Conservation (phyloP, 30 jellyfish, hydroid and myxozoan genomes). For the Nemopilema nomurai region DNA sequence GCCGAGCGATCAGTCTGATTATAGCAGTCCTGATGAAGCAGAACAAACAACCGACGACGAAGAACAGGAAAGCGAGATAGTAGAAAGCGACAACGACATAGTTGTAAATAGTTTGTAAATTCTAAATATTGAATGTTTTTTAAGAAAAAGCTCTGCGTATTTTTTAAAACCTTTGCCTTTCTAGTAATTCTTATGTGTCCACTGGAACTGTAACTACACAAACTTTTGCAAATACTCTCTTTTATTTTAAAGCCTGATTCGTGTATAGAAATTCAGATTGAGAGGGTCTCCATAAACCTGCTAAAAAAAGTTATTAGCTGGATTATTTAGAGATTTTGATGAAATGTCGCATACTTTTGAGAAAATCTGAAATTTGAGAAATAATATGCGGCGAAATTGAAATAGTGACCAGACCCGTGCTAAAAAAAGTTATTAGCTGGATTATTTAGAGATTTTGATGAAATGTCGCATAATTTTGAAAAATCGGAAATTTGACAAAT, state of each 20-base stretch:
- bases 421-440: not conserved
- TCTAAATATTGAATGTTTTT: not conserved
- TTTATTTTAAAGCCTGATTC: not conserved
- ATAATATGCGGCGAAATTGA: not conserved
- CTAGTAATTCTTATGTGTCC: slow-evolving; percentile 4
- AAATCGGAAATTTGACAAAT: not conserved
- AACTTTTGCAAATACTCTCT: slow-evolving; percentile 6
- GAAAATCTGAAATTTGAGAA: not conserved
- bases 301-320: not conserved
- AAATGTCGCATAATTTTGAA: not conserved
- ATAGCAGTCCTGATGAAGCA: slow-evolving; percentile 5
- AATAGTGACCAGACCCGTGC: not conserved
- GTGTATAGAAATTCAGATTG: not conserved
- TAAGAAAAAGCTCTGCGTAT: slow-evolving; percentile 1
- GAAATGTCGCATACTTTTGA: not conserved
- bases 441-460: not conserved
- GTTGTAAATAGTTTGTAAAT: not conserved
- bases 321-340: not conserved
- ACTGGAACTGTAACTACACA: slow-evolving; percentile 2
- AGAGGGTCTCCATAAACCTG: not conserved
- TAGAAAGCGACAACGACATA: slow-evolving; percentile 10
- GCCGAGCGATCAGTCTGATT: slow-evolving; percentile 19
- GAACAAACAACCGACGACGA: slow-evolving; percentile 13
- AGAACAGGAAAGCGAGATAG: slow-evolving; percentile 3
- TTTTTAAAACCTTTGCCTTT: not conserved